Conservation (phyloP, 35 echinoderm and acorn worm species). For the Strongylocentrotus purpuratus region DNA sequence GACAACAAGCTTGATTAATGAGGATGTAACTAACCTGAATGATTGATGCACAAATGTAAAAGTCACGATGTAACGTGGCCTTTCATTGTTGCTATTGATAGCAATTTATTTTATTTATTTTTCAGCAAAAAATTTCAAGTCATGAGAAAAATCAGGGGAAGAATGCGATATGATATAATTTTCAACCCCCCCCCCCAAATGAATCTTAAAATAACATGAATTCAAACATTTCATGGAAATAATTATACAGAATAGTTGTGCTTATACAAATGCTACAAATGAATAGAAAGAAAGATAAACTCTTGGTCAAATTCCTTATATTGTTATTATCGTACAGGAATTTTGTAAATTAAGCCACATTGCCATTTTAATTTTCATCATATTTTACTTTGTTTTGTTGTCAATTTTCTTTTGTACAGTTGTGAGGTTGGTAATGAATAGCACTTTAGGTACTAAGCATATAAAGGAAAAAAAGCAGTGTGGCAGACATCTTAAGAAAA, state of each 20-base stretch:
- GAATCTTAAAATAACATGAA: not conserved
- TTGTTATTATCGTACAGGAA: not conserved
- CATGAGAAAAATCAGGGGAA: not conserved
- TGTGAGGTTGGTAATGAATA: not conserved
- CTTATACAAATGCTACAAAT: not conserved
- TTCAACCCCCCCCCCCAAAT: not conserved
- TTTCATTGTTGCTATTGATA: not conserved
- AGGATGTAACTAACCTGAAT: not conserved
- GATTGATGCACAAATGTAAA: not conserved
- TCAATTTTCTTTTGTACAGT: conserved; percentile 7
- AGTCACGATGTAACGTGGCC: not conserved
- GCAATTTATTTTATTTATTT: not conserved
- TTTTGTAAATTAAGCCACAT: not conserved
- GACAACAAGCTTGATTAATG: not conserved
- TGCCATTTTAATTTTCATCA: not conserved
- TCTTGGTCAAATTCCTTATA: not conserved
- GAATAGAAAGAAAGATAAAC: not conserved
- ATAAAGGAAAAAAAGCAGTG: not conserved
- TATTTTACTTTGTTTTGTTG: conserved; percentile 29
- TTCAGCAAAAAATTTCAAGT: not conserved
- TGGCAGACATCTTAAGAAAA: conserved; percentile 28
- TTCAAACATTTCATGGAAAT: not conserved
- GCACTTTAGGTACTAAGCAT: conserved; percentile 1
- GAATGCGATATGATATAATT: not conserved
- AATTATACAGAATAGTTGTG: not conserved